These are phyloP conservation scores for Poeciliopsis occidentalis DNA, from an alignment of 2,113 vertebrate species.

Conservation along the genomic window DNA sequence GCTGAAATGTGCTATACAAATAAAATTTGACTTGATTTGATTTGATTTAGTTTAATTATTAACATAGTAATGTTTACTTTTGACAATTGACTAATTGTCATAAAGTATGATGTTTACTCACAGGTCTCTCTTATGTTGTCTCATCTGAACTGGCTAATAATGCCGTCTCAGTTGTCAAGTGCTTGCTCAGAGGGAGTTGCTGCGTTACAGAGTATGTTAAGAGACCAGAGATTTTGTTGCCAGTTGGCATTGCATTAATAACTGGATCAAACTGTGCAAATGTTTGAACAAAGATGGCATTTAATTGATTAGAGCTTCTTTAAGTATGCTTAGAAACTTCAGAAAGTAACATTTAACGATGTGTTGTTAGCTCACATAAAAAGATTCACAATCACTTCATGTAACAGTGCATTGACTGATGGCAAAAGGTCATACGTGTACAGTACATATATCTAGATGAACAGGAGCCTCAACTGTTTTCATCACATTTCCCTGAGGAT, in stretches of 20 bases:
- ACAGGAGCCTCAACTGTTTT: neutral
- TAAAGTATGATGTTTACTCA: too few species aligned
- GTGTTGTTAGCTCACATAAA: neutral
- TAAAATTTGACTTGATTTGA: too few species aligned
- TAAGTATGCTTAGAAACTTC: neutral
- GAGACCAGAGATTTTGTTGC: neutral
- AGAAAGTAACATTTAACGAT: neutral
- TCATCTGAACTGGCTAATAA: neutral
- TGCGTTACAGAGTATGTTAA: neutral
- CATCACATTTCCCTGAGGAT: slow-evolving; percentile 1
- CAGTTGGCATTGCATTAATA: neutral
- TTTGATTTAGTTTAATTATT: too few species aligned
- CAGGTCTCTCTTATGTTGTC: too few species aligned
- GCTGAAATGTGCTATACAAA: too few species aligned
- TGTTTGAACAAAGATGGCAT: neutral
- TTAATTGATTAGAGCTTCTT: neutral
- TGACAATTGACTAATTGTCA: too few species aligned
- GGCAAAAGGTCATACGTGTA: neutral
- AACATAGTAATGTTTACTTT: too few species aligned
- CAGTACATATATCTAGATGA: too few species aligned
- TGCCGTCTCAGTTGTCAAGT: neutral
- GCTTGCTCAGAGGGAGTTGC: neutral
- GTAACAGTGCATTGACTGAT: too few species aligned
- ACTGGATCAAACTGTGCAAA: neutral
- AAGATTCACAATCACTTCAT: too few species aligned